A percentile compares a stretch with the other conserved stretches of the same genome.
phyloP scores from a whole-genome alignment of 1,140 invertebrate species.

The Phenacoccus solenopsis region DNA sequence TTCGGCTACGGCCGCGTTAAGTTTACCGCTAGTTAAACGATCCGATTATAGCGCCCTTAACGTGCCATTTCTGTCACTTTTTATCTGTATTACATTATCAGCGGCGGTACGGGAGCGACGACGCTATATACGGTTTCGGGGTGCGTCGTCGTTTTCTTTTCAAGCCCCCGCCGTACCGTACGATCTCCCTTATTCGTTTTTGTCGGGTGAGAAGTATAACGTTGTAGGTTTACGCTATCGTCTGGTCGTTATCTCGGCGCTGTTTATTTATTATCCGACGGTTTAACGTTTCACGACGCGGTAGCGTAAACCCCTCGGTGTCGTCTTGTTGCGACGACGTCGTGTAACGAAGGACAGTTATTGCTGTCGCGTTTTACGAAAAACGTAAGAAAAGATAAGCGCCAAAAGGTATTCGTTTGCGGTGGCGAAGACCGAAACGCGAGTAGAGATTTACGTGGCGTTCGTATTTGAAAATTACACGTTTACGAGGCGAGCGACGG shows the following conservation, averaged over 20 bases:
- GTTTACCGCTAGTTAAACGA: not conserved
- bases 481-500: too few relatives aligned
- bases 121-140: not conserved
- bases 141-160: not conserved
- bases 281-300: not conserved
- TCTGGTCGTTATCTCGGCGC: not conserved
- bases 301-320: not conserved
- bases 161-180: not conserved
- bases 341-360: too few relatives aligned
- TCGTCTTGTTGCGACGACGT: too few relatives aligned
- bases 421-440: too few relatives aligned
- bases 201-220: not conserved
- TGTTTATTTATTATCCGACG: not conserved
- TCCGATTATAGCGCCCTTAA: not conserved
- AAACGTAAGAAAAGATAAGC: too few relatives aligned
- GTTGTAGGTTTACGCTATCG: not conserved
- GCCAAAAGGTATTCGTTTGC: too few relatives aligned
- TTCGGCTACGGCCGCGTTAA: not conserved
- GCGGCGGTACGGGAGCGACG: not conserved
- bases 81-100: constrained; percentile 3
- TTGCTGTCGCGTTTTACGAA: too few relatives aligned
- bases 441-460: too few relatives aligned
- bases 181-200: not conserved
- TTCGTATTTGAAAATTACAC: too few relatives aligned
- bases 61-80: not conserved